Evolutionary conservation across 1,140 invertebrate genomes (phyloP), one percentile per base, ranked within the genome.

Genomic region (Paralvinella palmiformis): DNA sequence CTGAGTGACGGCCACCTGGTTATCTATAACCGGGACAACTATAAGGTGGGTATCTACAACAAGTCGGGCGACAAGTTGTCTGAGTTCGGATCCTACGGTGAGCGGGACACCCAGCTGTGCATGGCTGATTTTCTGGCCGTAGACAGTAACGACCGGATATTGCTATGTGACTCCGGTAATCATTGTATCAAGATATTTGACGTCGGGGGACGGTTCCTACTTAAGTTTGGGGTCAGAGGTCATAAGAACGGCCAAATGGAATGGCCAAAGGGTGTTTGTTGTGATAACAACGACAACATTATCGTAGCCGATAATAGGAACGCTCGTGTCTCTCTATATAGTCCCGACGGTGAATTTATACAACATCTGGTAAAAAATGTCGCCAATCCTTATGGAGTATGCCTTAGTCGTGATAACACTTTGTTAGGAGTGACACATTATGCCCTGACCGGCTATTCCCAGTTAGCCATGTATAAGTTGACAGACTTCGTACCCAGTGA

Each of bases 231-330:
- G 3, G 83, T 83, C 44, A 86, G 90, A 68, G 89, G 89, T 0
- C 85, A 86, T 59, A 83, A 83, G 3, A 84, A 88, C 65, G 88
- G 91, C 0, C 85, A 91, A 72, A 81, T 93, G 5, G 90, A 89
- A 68, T 85, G 91, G 53, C 93, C 94, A 0, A 96, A 94, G 91
- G 94, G 94, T 0, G 84, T 96, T 3, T 89, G 89, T 65, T 88
- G 89, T 35, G 90, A 94, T 74, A 84, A 85, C 53, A 84, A 87
- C 52, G 90, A 90, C 0, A 85, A 91, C 68, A 87, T 95, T 15
- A 84, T 93, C 17, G 86, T 97, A 1, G 91, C 92, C 1, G 93
- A 96, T 78, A 85, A 91, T 67, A 89, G 91, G 70, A 96, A 96
- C 76, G 92, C 95, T 81, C 85, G 92, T 2, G 62, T 75, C 2